Conservation (phyloP, 35 echinoderm and acorn worm genomes). For the Patiria miniata region DNA sequence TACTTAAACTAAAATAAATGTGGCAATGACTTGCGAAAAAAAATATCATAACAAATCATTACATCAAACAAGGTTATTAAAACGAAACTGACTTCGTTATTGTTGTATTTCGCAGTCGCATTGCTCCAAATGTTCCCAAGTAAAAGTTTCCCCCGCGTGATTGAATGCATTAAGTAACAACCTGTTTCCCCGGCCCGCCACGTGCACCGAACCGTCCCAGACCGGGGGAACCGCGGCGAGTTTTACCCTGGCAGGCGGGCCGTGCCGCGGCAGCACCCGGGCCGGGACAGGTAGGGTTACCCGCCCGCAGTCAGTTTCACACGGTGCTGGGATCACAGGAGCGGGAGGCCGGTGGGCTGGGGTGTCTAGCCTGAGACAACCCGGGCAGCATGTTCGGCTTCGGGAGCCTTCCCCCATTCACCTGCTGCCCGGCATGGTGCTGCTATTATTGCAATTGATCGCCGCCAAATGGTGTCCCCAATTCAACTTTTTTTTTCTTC, state of each 20-base stretch:
- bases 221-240: neutral
- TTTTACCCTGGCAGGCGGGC: neutral
- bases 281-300: neutral
- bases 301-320: constrained; percentile 2
- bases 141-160: neutral
- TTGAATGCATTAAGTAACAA: constrained; percentile 13
- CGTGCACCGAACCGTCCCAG: neutral
- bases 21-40: no score
- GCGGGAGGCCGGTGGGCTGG: neutral
- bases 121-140: no score
- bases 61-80: no score
- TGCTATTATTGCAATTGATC: no score
- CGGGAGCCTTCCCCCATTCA: neutral
- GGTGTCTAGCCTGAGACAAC: neutral
- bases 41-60: no score
- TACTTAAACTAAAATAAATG: no score
- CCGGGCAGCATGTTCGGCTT: neutral
- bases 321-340: neutral
- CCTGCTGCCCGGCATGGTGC: neutral
- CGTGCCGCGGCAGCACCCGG: neutral
- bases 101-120: no score
- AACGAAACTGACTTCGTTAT: no score
- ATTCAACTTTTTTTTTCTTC: no score
- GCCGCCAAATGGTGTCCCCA: no score
- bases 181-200: neutral